Evolutionary conservation across 37 sponge, comb jelly and placozoan species (phyloP).

Genomic region (Mnemiopsis leidyi): DNA sequence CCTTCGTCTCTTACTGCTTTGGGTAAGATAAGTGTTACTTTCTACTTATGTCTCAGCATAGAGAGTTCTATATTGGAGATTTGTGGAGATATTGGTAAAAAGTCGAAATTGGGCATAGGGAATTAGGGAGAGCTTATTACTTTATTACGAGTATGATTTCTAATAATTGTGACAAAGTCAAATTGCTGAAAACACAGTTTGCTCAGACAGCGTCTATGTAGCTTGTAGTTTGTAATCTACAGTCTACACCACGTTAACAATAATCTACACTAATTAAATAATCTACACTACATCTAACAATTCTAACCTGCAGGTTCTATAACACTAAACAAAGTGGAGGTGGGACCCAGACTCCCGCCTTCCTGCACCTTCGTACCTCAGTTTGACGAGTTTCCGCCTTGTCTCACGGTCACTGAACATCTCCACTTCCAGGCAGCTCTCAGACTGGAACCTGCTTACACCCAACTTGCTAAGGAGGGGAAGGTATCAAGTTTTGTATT

Average conservation of each 20-base stretch:
- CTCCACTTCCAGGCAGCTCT: constrained; percentile 28
- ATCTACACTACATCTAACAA: too few species aligned
- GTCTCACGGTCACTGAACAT: background rate
- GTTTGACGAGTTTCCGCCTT: constrained; percentile 1
- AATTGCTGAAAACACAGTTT: too few species aligned
- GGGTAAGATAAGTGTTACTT: background rate
- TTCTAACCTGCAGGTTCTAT: background rate
- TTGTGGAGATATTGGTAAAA: too few species aligned
- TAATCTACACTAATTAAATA: too few species aligned
- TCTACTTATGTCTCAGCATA: too few species aligned
- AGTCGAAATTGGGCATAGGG: too few species aligned
- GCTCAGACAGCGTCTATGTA: too few species aligned
- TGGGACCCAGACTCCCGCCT: background rate
- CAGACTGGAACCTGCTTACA: background rate
- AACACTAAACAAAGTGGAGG: constrained; percentile 23
- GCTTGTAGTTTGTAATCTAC: too few species aligned
- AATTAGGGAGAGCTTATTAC: too few species aligned
- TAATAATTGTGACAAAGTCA: background rate
- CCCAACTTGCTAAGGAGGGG: background rate
- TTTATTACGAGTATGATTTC: background rate
- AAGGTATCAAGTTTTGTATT: too few species aligned
- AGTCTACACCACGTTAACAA: too few species aligned
- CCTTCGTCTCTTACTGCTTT: background rate
- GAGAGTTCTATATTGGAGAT: too few species aligned
- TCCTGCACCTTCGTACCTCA: constrained; percentile 19